These are phyloP conservation scores for Anisognathus igniventris DNA, from an alignment of 2,797 vertebrate species.

Conservation along the genomic window DNA sequence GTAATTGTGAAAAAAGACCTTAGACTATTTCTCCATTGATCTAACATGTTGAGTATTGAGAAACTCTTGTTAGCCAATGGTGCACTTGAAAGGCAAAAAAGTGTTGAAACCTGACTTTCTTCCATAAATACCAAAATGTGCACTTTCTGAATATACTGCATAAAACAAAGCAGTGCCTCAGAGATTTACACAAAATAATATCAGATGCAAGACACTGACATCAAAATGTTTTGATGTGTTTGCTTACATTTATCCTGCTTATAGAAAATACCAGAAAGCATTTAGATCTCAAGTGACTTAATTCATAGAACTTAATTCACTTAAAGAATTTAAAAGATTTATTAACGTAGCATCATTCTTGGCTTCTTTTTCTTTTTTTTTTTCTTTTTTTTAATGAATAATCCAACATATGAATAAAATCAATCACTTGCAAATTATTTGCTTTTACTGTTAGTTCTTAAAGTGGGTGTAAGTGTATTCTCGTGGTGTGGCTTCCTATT, in stretches of 20 bases:
- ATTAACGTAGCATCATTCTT: not conserved
- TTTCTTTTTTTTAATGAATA: not conserved
- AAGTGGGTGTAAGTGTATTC: not conserved
- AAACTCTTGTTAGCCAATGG: not conserved
- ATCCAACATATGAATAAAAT: constrained; percentile 1
- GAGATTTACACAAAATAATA: not conserved
- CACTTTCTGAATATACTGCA: not conserved
- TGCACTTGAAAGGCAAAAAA: not conserved
- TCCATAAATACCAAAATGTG: not conserved
- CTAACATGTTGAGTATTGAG: not conserved
- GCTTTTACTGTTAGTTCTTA: not conserved
- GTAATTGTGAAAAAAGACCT: not conserved
- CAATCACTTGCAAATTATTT: not conserved
- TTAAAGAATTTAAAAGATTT: not conserved
- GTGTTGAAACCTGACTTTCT: not conserved
- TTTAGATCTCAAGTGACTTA: not conserved
- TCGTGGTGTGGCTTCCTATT: not conserved
- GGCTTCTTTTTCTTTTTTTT: not conserved
- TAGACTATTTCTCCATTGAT: not conserved
- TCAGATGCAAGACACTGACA: not conserved
- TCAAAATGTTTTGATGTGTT: not conserved
- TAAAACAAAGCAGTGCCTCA: not conserved
- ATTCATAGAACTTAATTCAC: not conserved
- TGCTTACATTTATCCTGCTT: not conserved
- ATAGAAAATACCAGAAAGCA: not conserved